These are phyloP conservation scores for Drosophila sp. DNA, from an alignment of 1,140 invertebrate genomes.

Conservation along the genomic window DNA sequence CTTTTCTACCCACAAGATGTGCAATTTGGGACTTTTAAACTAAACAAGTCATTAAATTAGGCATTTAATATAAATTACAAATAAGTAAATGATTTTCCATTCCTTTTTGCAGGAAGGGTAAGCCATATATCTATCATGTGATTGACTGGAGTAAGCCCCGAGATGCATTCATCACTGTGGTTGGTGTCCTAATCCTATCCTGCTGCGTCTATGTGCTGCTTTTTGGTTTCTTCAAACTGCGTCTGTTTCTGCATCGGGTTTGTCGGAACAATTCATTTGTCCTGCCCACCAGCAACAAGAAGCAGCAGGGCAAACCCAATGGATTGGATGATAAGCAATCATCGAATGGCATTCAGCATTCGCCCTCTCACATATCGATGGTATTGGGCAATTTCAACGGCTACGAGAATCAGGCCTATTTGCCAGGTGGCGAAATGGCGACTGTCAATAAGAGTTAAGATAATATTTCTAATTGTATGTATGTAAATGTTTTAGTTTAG, in stretches of 20 bases:
- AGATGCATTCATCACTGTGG: constrained; percentile 83
- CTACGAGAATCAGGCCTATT: constrained; percentile 71
- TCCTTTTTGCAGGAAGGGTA: constrained; percentile 84
- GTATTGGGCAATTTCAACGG: constrained; percentile 72
- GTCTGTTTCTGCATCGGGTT: constrained; percentile 58
- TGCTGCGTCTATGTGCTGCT: constrained; percentile 75
- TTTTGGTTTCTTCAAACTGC: constrained; percentile 74
- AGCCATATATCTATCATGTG: constrained; percentile 87
- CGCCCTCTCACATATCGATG: constrained; percentile 77
- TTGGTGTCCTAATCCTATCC: constrained; percentile 84
- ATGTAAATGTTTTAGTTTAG: constrained; percentile 34
- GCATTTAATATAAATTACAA: too few species aligned
- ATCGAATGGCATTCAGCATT: constrained; percentile 71
- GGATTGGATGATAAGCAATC: constrained; percentile 31
- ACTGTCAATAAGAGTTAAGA: constrained; percentile 38
- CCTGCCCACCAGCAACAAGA: constrained; percentile 54
- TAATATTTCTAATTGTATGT: neutral
- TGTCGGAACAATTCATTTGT: constrained; percentile 51
- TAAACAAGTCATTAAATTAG: too few species aligned
- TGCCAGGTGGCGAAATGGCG: constrained; percentile 42
- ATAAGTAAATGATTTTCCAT: neutral
- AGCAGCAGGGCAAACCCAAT: constrained; percentile 21
- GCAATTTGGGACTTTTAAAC: too few species aligned
- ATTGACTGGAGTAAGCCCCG: constrained; percentile 87
- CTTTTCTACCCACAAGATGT: too few species aligned